Base-by-base conservation (phyloP, 2,888 invertebrate genomes). In the Nomada lathburiana region DNA sequence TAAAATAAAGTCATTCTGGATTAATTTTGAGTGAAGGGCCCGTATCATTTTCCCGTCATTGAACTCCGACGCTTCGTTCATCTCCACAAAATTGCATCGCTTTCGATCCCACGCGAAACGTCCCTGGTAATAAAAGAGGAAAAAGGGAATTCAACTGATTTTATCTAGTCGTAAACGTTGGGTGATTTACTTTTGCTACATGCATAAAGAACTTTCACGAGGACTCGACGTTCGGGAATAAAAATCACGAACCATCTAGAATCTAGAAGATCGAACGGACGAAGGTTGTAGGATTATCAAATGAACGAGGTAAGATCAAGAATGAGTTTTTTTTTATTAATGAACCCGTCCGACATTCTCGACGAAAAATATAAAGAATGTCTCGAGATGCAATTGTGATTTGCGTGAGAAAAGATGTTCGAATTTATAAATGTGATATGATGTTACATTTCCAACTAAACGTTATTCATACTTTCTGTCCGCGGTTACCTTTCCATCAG, bases 161-260 rank as follows among this genome's bases (percentile, higher is more conserved):
- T 16, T 23, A 53, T 26, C 13, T 18, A 26, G 13, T 71, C 23
- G 62, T 71, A 53, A 62, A 71, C 23, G 53, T 13, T 2, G 42
- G 3, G n/a, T n/a, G 42, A 44, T 63, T 53, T n/a, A 42, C 3
- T n/a, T 63, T 72, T 44, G n/a, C n/a, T 4, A 16, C 42, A 13
- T 13, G 42, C 18, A 2, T 57, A 10, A 20, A 60, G 20, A 50
- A 13, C 47, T 70, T 50, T 60, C 26, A 20, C 2, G 10, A 5
- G n/a, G 20, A 60, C 20, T 26, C 47, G 16, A 20, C 18, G 36
- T 16, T 20, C 36, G 5, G 11, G 9, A 26, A 53, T 72, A 26
- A 63, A 72, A 72, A 53, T 44, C 26, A 26, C 26, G 42, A 36
- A 60, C 36, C 42, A 44, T 72, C 13, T 42, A 18, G 13, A 26